Base-by-base conservation (phyloP, 2,797 vertebrate genomes). In the Poeciliopsis infans region DNA sequence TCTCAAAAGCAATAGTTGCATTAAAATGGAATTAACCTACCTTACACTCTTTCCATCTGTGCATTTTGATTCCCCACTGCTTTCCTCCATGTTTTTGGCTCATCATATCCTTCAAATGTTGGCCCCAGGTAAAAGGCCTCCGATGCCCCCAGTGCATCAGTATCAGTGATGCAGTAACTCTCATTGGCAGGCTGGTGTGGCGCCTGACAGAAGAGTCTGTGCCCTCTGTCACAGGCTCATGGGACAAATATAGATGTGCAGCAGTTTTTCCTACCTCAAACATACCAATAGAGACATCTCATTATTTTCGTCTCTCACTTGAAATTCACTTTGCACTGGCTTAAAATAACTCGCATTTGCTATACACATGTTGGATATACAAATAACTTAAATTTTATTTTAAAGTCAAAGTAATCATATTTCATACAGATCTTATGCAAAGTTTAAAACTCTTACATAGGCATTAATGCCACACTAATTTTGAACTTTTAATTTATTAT, bases 201-300 rank as follows among this genome's bases (percentile, higher is more conserved):
- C 25, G 66, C 76, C 84, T 88, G 86, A 87, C 82, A 85, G 86
- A 78, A 45, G 78, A 85, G 83, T 69, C 72, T 73, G 76, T 80
- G 84, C 81, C 88, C 89, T 86, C 83, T 88, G 88, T 91, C 87
- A 78, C 74, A 68, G 72, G 55, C 79, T 55, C 70, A 76, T 57
- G 76, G 46, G 80, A 91, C 88, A 83, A 89, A 92, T 91, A 92
- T 93, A 94, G 90, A 89, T 81, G 39, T 61, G 77, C 77, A 82
- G 83, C 91, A 89, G 87, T 92, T 91, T 88, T 84, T 88, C 61
- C 43, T 72, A 47, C 84, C 55, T 73, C 16, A 77, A 72, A 39
- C 84, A 83, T 90, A 74, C 81, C 88, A 77, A 43, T 71, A 78
- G 49, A 83, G 75, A 78, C 79, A 75, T 73, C 75, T 7, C 39